Evolutionary conservation across 2,113 vertebrate genomes (phyloP).

Genomic region (Rhineura floridana): DNA sequence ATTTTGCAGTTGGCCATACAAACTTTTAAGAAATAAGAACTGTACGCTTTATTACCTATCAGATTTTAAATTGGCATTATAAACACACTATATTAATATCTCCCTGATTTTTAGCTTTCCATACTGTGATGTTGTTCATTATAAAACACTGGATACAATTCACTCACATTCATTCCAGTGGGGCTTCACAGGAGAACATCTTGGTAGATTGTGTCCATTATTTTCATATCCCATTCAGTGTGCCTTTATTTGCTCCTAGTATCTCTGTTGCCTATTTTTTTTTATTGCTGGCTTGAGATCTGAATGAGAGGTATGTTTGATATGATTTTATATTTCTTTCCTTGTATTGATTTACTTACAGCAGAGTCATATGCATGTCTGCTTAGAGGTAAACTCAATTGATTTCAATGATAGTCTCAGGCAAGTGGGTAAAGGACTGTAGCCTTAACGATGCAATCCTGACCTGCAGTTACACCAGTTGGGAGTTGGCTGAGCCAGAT

Average conservation of each 20-base stretch:
- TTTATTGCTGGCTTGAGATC: not conserved
- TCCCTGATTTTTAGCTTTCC: too few relatives aligned
- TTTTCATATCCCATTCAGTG: not conserved
- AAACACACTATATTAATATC: not conserved
- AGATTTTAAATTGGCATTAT: conserved; percentile 7
- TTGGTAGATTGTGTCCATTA: not conserved
- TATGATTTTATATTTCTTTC: not conserved
- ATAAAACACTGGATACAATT: too few relatives aligned
- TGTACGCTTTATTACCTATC: not conserved
- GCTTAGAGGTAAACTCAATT: too few relatives aligned
- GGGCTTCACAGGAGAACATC: conserved; percentile 2
- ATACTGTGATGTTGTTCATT: too few relatives aligned
- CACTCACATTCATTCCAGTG: too few relatives aligned
- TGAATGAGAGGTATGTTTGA: conserved; percentile 8
- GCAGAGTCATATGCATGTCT: not conserved
- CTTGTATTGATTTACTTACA: not conserved
- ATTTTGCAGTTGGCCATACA: too few relatives aligned
- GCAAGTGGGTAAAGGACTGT: not conserved
- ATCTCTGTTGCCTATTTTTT: not conserved
- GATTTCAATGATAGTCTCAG: too few relatives aligned
- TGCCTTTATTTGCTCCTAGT: not conserved
- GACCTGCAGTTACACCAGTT: too few relatives aligned
- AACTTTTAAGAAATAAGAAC: too few relatives aligned
- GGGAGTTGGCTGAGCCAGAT: too few relatives aligned
- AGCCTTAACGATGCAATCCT: too few relatives aligned